Evolutionary conservation across 2,888 invertebrate species (phyloP).

Genomic region (Eilema sororculum): DNA sequence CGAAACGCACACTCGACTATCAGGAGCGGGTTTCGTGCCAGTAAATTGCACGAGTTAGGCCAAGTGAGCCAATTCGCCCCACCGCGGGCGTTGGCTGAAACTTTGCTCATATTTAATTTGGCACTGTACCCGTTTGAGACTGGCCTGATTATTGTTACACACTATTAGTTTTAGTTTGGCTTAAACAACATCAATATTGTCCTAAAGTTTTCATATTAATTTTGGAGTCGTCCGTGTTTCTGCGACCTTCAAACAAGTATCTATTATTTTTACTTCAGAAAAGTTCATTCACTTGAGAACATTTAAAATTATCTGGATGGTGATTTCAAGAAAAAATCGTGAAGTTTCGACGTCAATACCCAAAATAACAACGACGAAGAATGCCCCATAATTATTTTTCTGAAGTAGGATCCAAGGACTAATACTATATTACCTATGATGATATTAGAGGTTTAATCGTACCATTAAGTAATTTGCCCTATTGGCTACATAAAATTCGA

Average conservation of each 20-base stretch:
- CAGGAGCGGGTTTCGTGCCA: constrained; percentile 39
- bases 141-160: constrained; percentile 51
- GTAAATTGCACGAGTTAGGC: constrained; percentile 52
- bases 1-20: constrained; percentile 53
- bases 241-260: not conserved
- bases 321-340: not conserved
- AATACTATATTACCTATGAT: too few relatives aligned
- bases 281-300: not conserved
- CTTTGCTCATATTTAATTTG: constrained; percentile 60
- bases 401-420: too few relatives aligned
- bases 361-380: too few relatives aligned
- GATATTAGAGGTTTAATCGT: too few relatives aligned
- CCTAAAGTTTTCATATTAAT: constrained; percentile 30
- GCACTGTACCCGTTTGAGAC: constrained; percentile 41
- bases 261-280: not conserved
- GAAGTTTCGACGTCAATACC: too few relatives aligned
- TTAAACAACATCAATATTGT: constrained; percentile 46
- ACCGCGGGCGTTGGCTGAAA: constrained; percentile 46
- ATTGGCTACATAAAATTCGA: too few relatives aligned
- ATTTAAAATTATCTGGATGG: not conserved
- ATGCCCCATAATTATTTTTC: too few relatives aligned
- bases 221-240: not conserved
- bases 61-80: constrained; percentile 28
- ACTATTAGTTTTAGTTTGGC: constrained; percentile 44
- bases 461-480: too few relatives aligned